These are phyloP conservation scores for Cerceris ruficornis DNA, from an alignment of 2,888 invertebrate species.

Conservation along the genomic window DNA sequence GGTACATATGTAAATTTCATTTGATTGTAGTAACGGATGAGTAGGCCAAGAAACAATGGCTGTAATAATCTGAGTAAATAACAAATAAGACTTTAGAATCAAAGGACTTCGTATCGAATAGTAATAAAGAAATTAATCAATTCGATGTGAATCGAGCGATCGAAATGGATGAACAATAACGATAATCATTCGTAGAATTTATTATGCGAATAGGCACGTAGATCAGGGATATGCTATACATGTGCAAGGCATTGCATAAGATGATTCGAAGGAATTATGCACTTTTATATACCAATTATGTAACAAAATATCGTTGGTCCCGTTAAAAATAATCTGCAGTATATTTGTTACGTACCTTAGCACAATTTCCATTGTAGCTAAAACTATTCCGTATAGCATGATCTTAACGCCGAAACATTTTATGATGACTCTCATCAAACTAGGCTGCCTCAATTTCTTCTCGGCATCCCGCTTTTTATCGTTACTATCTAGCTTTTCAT, in stretches of 20 bases:
- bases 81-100: constrained; percentile 16
- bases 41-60: constrained; percentile 85
- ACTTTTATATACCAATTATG: too few relatives aligned
- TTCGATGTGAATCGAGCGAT: too few relatives aligned
- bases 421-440: constrained; percentile 84
- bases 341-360: constrained; percentile 82
- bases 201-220: too few relatives aligned
- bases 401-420: constrained; percentile 86
- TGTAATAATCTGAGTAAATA: constrained; percentile 84
- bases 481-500: constrained; percentile 36
- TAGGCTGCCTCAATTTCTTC: constrained; percentile 81
- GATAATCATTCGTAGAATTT: too few relatives aligned
- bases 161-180: too few relatives aligned
- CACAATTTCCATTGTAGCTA: constrained; percentile 85
- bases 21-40: constrained; percentile 85
- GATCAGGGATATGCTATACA: too few relatives aligned
- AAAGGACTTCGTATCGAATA: neutral
- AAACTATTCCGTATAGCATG: constrained; percentile 85
- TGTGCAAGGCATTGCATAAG: neutral
- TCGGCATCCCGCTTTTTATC: constrained; percentile 43
- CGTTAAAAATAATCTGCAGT: too few relatives aligned
- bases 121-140: too few relatives aligned
- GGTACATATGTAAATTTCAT: constrained; percentile 56
- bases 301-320: too few relatives aligned
- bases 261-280: neutral